A percentile compares a stretch with the other conserved stretches of the same genome.
Conservation (phyloP, 2,113 vertebrate genomes). For the Channa argus region DNA sequence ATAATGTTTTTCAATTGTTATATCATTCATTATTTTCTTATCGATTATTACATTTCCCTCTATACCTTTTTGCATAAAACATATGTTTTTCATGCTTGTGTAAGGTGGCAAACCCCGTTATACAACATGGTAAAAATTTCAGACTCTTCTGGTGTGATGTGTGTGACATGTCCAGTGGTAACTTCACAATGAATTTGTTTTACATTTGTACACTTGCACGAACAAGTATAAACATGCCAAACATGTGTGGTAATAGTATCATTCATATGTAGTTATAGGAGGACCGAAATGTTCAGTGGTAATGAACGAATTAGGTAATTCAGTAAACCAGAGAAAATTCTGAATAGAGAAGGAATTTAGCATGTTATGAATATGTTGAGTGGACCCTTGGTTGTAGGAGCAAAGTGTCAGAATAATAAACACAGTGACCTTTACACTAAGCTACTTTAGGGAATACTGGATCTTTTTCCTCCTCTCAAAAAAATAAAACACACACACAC, state of each 20-base stretch:
- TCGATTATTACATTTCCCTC: no score
- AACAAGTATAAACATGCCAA: no score
- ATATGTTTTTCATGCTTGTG: no score
- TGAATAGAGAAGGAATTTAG: neutral
- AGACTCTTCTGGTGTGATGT: neutral
- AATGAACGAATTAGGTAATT: neutral
- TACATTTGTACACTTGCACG: no score
- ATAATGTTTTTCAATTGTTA: no score
- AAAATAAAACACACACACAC: neutral
- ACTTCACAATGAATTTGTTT: neutral
- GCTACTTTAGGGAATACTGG: constrained; percentile 19
- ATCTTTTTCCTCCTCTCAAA: neutral
- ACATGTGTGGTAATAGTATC: no score
- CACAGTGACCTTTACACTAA: constrained; percentile 59
- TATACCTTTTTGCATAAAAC: no score
- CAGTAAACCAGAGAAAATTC: constrained; percentile 1
- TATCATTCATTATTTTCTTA: no score
- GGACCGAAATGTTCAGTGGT: neutral
- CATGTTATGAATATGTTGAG: constrained; percentile 8
- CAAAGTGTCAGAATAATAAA: constrained; percentile 35
- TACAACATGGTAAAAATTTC: no score
- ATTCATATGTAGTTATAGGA: no score
- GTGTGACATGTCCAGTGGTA: neutral
- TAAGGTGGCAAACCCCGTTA: no score
- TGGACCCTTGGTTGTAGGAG: constrained; percentile 6